Evolutionary conservation across 2,113 vertebrate species (phyloP), one percentile per base, ranked within the genome.

Genomic region (Polyodon spathula): DNA sequence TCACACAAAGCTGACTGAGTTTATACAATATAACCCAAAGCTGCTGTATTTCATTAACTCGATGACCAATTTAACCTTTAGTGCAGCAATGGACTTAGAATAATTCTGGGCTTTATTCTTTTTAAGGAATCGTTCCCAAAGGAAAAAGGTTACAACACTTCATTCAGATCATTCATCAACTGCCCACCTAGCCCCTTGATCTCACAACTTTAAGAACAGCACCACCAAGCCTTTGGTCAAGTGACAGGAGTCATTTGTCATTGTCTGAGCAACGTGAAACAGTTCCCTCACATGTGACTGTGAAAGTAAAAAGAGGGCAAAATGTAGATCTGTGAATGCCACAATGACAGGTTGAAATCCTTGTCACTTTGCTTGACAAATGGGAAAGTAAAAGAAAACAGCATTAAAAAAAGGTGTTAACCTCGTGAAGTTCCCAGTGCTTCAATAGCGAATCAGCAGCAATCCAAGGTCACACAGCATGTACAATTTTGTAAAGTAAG

Each of bases 211-310:
- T n/a, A n/a, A n/a, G n/a, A n/a, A n/a, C 75, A 80, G 69, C 68
- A 73, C 74, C 73, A 75, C 73, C 64, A 61, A 68, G 66, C 69
- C 69, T 77, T 76, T 80, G 76, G 69, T 66, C 48, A 60, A 68
- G 68, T 76, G 79, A 79, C 78, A 80, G 70, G 61, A 38, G 68
- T 79, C 68, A 82, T 82, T 82, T 78, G 68, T 82, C 78, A 76
- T 44, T 27, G 40, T 44, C 54, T 63, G 58, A 59, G 71, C 64
- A 57, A 70, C 56, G 43, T 54, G 54, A 64, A 71, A 58, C 51
- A 63, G 55, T 42, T 55, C 51, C 54, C 64, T 70, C 64, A 60
- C 48, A 59, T 54, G 58, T 56, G 56, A 69, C 61, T 53, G 37
- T 56, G 50, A 59, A 42, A 41, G 41, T 27, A 55, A 38, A 56